These are phyloP conservation scores for Chloropsis cyanopogon DNA, from an alignment of 2,113 vertebrate species.

Conservation along the genomic window DNA sequence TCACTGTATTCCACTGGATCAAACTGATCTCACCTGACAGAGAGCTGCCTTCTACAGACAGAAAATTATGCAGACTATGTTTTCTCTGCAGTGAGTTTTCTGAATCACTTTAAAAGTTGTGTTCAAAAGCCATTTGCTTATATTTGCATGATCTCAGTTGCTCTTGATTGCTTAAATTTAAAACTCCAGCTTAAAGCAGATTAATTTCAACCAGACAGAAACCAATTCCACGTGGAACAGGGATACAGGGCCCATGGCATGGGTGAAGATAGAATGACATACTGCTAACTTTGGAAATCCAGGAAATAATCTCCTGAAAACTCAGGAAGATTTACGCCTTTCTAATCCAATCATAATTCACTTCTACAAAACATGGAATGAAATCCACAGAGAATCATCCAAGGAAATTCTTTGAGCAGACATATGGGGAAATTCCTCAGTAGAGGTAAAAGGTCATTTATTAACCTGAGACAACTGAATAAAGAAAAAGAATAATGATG, in stretches of 20 bases:
- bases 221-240: constrained; percentile 24
- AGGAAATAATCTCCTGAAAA: constrained; percentile 60
- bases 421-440: constrained; percentile 48
- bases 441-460: constrained; percentile 57
- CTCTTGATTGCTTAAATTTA: constrained; percentile 9
- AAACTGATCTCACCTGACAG: background rate
- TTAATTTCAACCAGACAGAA: constrained; percentile 15
- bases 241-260: background rate
- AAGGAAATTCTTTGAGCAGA: constrained; percentile 57
- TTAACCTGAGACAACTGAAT: constrained; percentile 33
- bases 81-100: background rate
- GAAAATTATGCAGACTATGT: background rate
- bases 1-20: background rate
- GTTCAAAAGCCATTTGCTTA: background rate
- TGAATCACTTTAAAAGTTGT: background rate
- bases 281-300: constrained; percentile 58
- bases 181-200: constrained; percentile 8
- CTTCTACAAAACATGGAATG: constrained; percentile 33
- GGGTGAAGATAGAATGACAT: constrained; percentile 43
- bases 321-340: constrained; percentile 54
- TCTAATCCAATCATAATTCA: constrained; percentile 64
- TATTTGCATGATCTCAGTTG: background rate
- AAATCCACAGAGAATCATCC: constrained; percentile 47
- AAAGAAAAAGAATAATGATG: background rate
- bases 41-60: background rate